A percentile compares a stretch with the other conserved stretches of the same genome.
Conservation (phyloP, 2,113 vertebrate species). For the Rhinoptilus africanus region DNA sequence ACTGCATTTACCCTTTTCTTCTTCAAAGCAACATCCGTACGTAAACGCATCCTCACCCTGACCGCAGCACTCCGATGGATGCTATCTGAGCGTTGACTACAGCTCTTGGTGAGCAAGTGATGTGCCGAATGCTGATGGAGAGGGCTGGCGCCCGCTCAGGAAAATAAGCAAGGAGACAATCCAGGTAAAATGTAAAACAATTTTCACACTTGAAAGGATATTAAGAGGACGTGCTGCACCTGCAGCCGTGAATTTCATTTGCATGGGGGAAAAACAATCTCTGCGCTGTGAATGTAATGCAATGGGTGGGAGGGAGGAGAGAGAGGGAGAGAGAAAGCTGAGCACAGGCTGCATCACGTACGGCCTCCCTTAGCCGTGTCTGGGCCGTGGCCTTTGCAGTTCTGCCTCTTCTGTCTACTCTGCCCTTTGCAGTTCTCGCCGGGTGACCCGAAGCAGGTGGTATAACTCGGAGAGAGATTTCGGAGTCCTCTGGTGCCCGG, state of each 20-base stretch:
- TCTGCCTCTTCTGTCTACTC: neutral
- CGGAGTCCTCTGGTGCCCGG: neutral
- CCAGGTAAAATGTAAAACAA: neutral
- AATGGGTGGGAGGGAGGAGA: neutral
- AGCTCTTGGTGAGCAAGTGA: neutral
- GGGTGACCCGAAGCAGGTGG: conserved; percentile 77
- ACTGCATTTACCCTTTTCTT: neutral
- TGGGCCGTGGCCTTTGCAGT: neutral
- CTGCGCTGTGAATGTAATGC: neutral
- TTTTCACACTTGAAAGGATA: neutral
- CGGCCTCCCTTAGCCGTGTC: neutral
- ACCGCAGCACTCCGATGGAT: neutral
- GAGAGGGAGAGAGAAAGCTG: neutral
- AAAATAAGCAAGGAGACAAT: neutral
- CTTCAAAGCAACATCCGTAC: neutral
- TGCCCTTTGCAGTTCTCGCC: conserved; percentile 49
- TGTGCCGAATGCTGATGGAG: neutral
- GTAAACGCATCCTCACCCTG: neutral
- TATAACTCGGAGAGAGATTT: conserved; percentile 78
- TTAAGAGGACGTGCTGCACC: neutral
- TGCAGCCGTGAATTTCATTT: neutral
- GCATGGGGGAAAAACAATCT: neutral
- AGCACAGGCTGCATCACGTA: neutral
- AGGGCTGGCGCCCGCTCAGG: neutral
- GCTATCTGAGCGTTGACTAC: neutral